Base-by-base conservation (phyloP, 2,888 invertebrate species). In the Ormyrus pomaceus region DNA sequence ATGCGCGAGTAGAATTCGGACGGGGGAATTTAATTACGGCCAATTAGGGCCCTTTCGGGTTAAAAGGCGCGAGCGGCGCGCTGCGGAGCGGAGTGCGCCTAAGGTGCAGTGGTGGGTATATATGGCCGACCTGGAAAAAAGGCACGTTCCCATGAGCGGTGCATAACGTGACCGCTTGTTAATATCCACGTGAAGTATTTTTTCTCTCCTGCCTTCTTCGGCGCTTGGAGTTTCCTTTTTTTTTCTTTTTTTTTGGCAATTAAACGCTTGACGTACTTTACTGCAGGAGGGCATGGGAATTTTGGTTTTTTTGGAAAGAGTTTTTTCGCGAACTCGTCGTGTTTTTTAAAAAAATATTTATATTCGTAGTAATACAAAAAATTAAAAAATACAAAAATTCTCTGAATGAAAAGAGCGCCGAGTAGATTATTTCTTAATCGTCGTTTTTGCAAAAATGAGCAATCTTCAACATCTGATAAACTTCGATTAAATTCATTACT, bases 21-120 rank as follows among this genome's bases (percentile, higher is more conserved):
- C 83, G 82, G 84, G 80, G 81, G 84, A 84, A 85, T 85, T 86
- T 89, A 88, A 88, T 89, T 88, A 86, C 84, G 82, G 76, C 86
- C 87, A 87, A 88, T 88, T 88, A 88, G 85, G 34, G 85, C 83
- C 80, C n/a, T n/a, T 65, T 74, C 48, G 48, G 70, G 50, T 78
- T 68, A 55, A 78, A 34, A 78, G 65, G 59, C 65, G 76, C 13
- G 50, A 64, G 34, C 51, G 68, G 34, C 9, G 68, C 61, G 65
- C 9, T 55, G 45, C 61, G 59, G 68, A 72, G 68, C 51, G 53
- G n/a, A 13, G 69, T n/a, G 10, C 11, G 71, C 10, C 9, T 19
- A 4, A 34, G 3, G 59, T 13, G 51, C 34, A 7, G 10, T 19
- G 56, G 8, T 45, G 13, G 34, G 34, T 34, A 34, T 19, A 19